Evolutionary conservation across 2,888 invertebrate genomes (phyloP).

Genomic region (Tetramorium bicarinatum): DNA sequence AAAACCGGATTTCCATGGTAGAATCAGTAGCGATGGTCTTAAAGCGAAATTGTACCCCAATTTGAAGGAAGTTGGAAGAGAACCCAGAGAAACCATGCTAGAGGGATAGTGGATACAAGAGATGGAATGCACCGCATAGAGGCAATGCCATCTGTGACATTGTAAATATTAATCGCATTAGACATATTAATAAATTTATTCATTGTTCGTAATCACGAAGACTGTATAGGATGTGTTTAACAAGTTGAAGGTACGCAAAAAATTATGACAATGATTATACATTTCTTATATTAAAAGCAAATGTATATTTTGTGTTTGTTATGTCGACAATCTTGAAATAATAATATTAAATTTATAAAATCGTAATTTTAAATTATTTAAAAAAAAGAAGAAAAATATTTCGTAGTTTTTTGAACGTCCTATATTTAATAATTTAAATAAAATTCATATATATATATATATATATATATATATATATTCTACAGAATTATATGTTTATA

Average conservation of each 20-base stretch:
- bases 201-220: background rate
- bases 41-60: conserved; percentile 92
- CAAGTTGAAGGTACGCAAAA: background rate
- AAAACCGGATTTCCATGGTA: conserved; percentile 89
- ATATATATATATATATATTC: background rate
- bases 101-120: conserved; percentile 78
- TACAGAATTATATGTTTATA: background rate
- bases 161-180: conserved; percentile 33
- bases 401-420: background rate
- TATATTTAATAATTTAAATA: background rate
- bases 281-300: conserved; percentile 30
- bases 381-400: background rate
- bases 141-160: background rate
- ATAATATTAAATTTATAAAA: conserved; percentile 1
- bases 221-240: conserved; percentile 2
- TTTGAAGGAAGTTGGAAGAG: conserved; percentile 87
- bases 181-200: conserved; percentile 3
- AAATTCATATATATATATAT: background rate
- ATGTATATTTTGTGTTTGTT: background rate
- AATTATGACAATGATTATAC: background rate
- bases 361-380: conserved; percentile 18
- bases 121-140: no score
- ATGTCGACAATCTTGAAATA: background rate
- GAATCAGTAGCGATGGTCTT: conserved; percentile 87
- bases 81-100: conserved; percentile 84